Conservation (phyloP, 2,113 vertebrate genomes). For the Crypturellus undulatus region DNA sequence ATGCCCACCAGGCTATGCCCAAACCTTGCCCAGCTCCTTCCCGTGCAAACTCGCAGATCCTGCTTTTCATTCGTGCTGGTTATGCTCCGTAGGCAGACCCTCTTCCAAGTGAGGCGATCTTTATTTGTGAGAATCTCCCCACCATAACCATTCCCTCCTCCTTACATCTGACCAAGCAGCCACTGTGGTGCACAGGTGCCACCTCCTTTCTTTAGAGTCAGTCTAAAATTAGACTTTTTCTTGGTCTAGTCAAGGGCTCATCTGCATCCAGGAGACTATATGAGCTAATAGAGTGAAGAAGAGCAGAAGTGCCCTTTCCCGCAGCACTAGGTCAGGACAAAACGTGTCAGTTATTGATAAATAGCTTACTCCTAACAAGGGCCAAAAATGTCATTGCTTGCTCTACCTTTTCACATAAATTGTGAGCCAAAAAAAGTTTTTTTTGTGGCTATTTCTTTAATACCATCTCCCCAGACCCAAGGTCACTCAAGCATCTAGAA, state of each 20-base stretch:
- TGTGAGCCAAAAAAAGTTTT: not conserved
- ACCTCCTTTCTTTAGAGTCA: no score
- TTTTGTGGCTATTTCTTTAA: not conserved
- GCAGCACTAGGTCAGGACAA: not conserved
- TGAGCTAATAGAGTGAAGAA: not conserved
- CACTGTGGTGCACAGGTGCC: not conserved
- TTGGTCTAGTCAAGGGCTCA: not conserved
- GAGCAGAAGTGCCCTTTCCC: not conserved
- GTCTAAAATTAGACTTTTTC: not conserved
- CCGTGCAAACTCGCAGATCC: rapidly evolving
- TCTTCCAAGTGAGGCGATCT: not conserved
- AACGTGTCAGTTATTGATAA: not conserved
- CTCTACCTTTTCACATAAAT: not conserved
- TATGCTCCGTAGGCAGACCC: not conserved
- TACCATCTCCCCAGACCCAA: not conserved
- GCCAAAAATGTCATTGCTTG: not conserved
- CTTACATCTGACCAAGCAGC: not conserved
- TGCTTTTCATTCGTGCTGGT: not conserved
- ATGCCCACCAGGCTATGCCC: not conserved
- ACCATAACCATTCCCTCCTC: not conserved
- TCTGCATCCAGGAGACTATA: not conserved
- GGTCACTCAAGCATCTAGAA: not conserved
- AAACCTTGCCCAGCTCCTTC: not conserved
- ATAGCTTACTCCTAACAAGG: not conserved
- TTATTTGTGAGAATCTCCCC: not conserved